Evolutionary conservation across 1,140 invertebrate genomes (phyloP), one percentile per base, ranked within the genome.

Genomic region (Aricia agestis): DNA sequence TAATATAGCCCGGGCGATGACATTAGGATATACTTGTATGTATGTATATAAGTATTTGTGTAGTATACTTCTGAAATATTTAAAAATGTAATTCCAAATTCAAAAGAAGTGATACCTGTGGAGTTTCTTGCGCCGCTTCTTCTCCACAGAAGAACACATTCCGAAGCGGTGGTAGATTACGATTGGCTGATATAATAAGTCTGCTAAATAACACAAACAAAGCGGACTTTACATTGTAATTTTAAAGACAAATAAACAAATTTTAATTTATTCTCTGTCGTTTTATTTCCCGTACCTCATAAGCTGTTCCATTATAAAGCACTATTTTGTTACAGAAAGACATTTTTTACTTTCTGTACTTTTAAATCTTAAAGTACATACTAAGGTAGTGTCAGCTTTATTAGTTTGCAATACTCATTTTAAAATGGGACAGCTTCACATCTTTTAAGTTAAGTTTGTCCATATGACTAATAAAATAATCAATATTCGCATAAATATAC

Each of bases 41-140:
- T 61, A 69, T n/a, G 52, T 63, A 69, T 45, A 52, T 66, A 66
- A 17, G 36, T 19, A 36, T 57, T 36, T 36, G 15, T 25, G 59
- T 15, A 65, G n/a, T 59, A 61, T 9, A 66, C 15, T 32, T 6
- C 15, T 67, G 15, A 45, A 10, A 13, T 65, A 59, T 11, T 58
- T 67, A 66, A 67, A 45, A n/a, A 61, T n/a, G 42, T 36, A 25
- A 61, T 52, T 41, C n/a, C 11, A 67, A 52, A 75, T 67, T 52
- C 45, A 80, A 78, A 78, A 80, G 74, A 74, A 69, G 74, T 78
- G 76, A 78, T 76, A 6, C 76, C 78, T 81, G 74, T 82, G 82
- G 85, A 87, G 85, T 87, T 87, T 87, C 82, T 87, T 87, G 76
- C 78, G 81, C 83, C 85, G 82, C 77, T 86, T 87, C 85, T 87